A percentile compares a stretch with the other conserved stretches of the same genome.
Evolutionary conservation across 2,888 invertebrate species (phyloP).

Genomic region (Laspeyria flexula): DNA sequence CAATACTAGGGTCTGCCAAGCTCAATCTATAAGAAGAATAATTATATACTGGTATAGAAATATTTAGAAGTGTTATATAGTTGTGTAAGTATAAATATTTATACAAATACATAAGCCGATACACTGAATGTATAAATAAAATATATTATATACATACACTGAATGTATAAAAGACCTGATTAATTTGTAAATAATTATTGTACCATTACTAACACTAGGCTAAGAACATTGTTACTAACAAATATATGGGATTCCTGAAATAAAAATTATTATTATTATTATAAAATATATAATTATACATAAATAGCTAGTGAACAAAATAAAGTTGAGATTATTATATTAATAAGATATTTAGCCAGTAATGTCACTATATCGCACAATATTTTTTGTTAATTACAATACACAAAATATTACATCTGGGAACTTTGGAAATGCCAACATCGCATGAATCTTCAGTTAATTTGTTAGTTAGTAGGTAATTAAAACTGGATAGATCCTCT

Average conservation of each 20-base stretch:
- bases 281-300: too few species aligned
- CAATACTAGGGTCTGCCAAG: too few species aligned
- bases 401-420: conserved; percentile 48
- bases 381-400: conserved; percentile 63
- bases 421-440: conserved; percentile 39
- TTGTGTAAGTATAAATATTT: too few species aligned
- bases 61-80: too few species aligned
- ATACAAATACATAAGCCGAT: background rate
- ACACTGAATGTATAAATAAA: background rate
- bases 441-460: conserved; percentile 32
- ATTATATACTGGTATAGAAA: too few species aligned
- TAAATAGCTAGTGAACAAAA: too few species aligned
- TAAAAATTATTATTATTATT: too few species aligned
- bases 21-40: too few species aligned
- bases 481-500: conserved; percentile 19
- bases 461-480: conserved; percentile 36
- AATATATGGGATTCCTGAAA: too few species aligned
- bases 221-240: too few species aligned
- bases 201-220: too few species aligned
- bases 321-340: background rate
- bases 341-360: conserved; percentile 17
- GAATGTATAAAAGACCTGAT: background rate
- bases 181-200: too few species aligned
- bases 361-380: conserved; percentile 29
- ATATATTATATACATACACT: background rate